Percentiles rank a stretch among this genome's conserved stretches.
Conservation (phyloP, 2,113 vertebrate genomes). For the Mungos mungo region DNA sequence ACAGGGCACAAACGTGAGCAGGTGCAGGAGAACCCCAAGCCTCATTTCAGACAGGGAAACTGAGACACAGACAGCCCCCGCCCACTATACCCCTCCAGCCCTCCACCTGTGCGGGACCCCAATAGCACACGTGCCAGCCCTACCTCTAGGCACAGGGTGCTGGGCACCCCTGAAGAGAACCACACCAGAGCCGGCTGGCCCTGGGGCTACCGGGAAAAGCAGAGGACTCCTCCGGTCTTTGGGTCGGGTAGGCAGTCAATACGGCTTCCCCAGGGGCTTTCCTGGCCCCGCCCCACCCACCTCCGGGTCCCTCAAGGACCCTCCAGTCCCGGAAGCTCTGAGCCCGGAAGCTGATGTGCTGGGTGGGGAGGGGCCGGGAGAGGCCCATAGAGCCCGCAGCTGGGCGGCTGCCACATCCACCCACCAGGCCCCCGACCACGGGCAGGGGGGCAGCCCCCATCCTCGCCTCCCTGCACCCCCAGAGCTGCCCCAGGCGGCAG, state of each 20-base stretch:
- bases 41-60: neutral
- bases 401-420: neutral
- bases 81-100: no score
- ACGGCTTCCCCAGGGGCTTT: neutral
- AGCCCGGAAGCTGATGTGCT: neutral
- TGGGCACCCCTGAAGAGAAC: neutral
- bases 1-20: accelerated
- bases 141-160: neutral
- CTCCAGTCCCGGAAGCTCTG: neutral
- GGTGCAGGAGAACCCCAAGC: accelerated
- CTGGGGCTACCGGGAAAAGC: neutral
- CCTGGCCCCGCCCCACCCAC: neutral
- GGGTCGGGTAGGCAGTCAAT: neutral
- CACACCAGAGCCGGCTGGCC: accelerated
- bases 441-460: neutral
- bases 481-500: accelerated
- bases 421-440: neutral
- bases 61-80: neutral
- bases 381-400: neutral
- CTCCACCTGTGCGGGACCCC: neutral
- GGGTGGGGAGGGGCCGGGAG: neutral
- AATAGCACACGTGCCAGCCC: neutral
- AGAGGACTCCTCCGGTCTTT: neutral
- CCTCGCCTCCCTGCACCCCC: neutral
- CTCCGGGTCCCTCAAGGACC: neutral